Evolutionary conservation across 2,797 vertebrate species (phyloP), one percentile per base, ranked within the genome.

Genomic region (Apogon talboti): DNA sequence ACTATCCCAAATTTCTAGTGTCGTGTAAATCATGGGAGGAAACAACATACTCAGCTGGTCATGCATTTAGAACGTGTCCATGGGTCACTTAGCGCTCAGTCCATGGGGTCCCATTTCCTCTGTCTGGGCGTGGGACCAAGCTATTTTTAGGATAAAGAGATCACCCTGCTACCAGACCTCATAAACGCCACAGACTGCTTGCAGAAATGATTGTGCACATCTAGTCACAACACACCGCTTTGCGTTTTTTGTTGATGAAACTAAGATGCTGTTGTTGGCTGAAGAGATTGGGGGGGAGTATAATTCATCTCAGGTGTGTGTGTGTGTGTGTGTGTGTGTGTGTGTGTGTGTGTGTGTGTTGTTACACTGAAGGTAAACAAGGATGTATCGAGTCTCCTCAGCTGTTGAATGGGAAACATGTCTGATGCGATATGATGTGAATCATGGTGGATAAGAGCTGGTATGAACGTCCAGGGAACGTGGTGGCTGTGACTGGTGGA

Each of bases 121-220:
- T 74, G 59, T 71, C 67, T 76, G 80, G 88, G 86, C 72, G 59
- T 86, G 86, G 79, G 76, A 85, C 76, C 69, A 69, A 40, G 62
- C 79, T 90, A 87, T 86, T 88, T 87, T 89, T 88, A 89, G 87
- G 63, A 24, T 71, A 79, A 81, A 71, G 58, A 66, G 65, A 85
- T 82, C 62, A 47, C 57, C 62, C 46, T 10, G 52, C 53, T 49
- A 49, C 58, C 53, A 63, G 48, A 70, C 16, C 53, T 58, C 59
- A 69, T 74, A 57, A 82, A 83, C 64, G 74, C 71, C 68, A 75
- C 66, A 63, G 57, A 57, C 11, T 6, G 55, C 55, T 78, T 76
- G 78, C 58, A 24, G 57, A 70, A 81, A 62, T 42, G 57, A 44
- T 33, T 13, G 19, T 66, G 44, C 56, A 11, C 28, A 62, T 73